phyloP scores from a whole-genome alignment of 2,888 invertebrate genomes.

The Branchinecta sandiegonensis region DNA sequence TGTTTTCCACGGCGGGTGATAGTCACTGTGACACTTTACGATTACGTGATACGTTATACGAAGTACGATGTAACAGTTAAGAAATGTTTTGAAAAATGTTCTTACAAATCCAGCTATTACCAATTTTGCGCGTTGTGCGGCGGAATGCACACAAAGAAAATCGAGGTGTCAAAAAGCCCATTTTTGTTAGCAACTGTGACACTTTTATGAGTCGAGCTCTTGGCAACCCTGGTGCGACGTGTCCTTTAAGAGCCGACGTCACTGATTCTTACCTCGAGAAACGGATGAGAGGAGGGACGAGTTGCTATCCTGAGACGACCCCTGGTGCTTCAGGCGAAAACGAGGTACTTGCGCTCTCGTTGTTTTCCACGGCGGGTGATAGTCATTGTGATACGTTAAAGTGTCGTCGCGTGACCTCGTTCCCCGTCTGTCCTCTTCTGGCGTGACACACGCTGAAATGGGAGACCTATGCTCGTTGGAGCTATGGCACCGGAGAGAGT shows the following conservation, averaged over 20 bases:
- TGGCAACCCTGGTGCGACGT: no score
- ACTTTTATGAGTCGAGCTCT: no score
- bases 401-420: background rate
- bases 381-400: background rate
- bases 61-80: no score
- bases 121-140: no score
- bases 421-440: conserved; percentile 28
- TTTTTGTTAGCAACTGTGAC: no score
- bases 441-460: conserved; percentile 31
- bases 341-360: conserved; percentile 33
- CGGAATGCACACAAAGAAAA: no score
- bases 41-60: no score
- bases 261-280: conserved; percentile 37
- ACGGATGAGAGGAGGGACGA: conserved; percentile 33
- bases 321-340: conserved; percentile 37
- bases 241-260: no score
- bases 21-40: background rate
- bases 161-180: no score
- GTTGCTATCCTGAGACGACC: conserved; percentile 37
- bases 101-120: no score
- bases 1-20: conserved; percentile 20
- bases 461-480: conserved; percentile 29
- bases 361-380: conserved; percentile 20
- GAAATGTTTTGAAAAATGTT: no score
- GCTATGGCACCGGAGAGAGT: conserved; percentile 30